phyloP scores from a whole-genome alignment of 2,888 invertebrate genomes.

The Petrolisthes manimaculis region DNA sequence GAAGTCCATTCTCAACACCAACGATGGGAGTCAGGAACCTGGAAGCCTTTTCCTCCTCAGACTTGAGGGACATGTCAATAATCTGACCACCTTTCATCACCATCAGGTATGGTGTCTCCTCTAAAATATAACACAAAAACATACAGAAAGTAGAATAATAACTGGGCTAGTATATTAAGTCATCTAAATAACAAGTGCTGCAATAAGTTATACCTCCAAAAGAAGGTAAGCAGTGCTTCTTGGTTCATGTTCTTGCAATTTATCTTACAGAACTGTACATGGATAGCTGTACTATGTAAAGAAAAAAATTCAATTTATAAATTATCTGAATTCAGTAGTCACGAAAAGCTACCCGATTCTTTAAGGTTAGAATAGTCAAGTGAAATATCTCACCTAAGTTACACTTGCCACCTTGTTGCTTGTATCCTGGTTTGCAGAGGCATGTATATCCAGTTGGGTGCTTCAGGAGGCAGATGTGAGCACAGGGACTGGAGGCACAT shows the following conservation, averaged over 20 bases:
- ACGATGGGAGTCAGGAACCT: constrained; percentile 88
- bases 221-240: too few relatives aligned
- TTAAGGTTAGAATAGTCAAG: too few relatives aligned
- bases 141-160: not conserved
- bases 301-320: too few relatives aligned
- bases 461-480: constrained; percentile 92
- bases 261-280: not conserved
- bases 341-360: too few relatives aligned
- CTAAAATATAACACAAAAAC: constrained; percentile 70
- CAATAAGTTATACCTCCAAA: too few relatives aligned
- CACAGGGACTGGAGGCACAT: constrained; percentile 82
- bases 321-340: too few relatives aligned
- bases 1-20: constrained; percentile 87
- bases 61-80: constrained; percentile 83
- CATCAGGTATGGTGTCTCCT: constrained; percentile 90
- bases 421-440: constrained; percentile 89
- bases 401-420: constrained; percentile 47
- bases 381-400: constrained; percentile 67
- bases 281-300: too few relatives aligned
- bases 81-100: constrained; percentile 90
- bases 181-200: too few relatives aligned
- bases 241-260: too few relatives aligned
- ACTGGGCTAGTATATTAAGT: not conserved
- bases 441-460: constrained; percentile 85
- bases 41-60: constrained; percentile 74